Evolutionary conservation across 2,888 invertebrate genomes (phyloP), one percentile per base, ranked within the genome.

Genomic region (Eupithecia centaureata): DNA sequence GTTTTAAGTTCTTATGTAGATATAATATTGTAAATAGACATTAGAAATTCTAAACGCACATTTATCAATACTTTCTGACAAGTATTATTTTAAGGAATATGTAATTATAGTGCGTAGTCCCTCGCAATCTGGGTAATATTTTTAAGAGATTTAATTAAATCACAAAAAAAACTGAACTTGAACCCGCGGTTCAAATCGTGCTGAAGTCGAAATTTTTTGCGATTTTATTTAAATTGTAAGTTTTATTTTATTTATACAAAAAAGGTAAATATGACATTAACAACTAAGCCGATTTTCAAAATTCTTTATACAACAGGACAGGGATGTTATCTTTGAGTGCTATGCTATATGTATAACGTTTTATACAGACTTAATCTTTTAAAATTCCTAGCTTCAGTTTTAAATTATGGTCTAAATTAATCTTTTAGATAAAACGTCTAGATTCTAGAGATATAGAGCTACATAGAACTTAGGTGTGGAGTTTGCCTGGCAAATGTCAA

Each of bases 401-500:
- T 22, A 47, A 22, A 18, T n/a, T n/a, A n/a, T 18, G 18, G 18
- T 47, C 10, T 22, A 22, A 22, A 47, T 47, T 22, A 47, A 47
- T 22, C 10, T 4, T 22, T 22, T 22, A 42, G 18, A 18, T 42
- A 10, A 47, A 22, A 47, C 8, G 22, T 22, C 22, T 47, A 47
- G 47, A 47, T 22, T 47, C 47, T 47, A 47, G 47, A 10, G 18
- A 32, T 57, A 30, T 47, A 60, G 60, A 42, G 38, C 38, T 60
- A 60, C 12, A 42, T 59, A 60, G 65, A 57, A 47, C 42, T 27
- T 58, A 51, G 38, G 79, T 77, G 78, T 76, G 76, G 73, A 77
- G 75, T 78, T 79, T 77, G 79, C 75, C 74, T 77, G 80, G 75
- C 77, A 77, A 78, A 75, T 79, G 79, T 82, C 79, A 80, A 80